Evolutionary conservation across 2,797 vertebrate genomes (phyloP), one percentile per base, ranked within the genome.

Genomic region (Eospalax fontanierii): DNA sequence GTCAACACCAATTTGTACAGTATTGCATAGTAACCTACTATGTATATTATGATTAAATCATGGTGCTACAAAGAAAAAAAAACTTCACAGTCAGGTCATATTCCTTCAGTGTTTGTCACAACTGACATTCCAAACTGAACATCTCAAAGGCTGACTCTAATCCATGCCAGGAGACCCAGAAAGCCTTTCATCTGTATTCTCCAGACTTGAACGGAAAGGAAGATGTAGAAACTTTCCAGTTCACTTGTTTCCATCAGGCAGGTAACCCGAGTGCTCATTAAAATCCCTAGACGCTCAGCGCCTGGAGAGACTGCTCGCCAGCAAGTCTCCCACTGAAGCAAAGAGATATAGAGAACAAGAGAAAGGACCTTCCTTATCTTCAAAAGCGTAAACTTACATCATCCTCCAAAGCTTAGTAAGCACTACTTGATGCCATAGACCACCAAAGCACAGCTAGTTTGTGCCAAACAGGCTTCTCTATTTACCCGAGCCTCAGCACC

Each of bases 91-190:
- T 57, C 21, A 83, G 15, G 54, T 63, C 50, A 43, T 57, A 87
- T 63, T 68, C 87, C 54, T 61, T 70, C 38, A 79, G 9, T 76
- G 46, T n/a, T 68, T 81, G 8, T 19, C 10, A 63, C 4, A 18
- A 33, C 26, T 33, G 78, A 78, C 76, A 91, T 88, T 92, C 30
- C n/a, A 63, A 80, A 93, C 95, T 95, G 96, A 93, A 97, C 95
- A 93, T 85, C 96, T 94, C 78, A 95, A 93, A 98, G 98, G 85
- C 84, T 97, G 1, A 96, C 26, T 97, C 63, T 96, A 93, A 96
- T 95, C 82, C 76, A 97, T 96, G 59, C 93, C 38, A 26, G 18
- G 63, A 78, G 95, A 95, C 61, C 14, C 0, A 96, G 82, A 94
- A 92, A 93, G 26, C 95, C 96, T 80, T 89, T 80, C n/a, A 95